These are phyloP conservation scores for Plodia interpunctella DNA, from an alignment of 1,140 invertebrate genomes.

Conservation along the genomic window DNA sequence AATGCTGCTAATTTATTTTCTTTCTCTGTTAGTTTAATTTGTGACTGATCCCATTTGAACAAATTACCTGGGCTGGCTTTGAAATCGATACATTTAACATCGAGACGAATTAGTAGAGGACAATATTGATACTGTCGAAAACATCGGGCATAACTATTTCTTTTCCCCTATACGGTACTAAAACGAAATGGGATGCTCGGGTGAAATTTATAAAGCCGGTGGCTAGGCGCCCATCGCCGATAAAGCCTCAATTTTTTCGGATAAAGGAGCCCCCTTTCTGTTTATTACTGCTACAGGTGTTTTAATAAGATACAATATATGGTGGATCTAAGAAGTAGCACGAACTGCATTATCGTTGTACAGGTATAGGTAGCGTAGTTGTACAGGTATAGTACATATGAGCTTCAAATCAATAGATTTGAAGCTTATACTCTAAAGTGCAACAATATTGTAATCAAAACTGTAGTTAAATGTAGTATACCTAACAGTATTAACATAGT, in stretches of 20 bases:
- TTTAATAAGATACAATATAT: slow-evolving; percentile 11
- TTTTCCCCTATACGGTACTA: slow-evolving; percentile 23
- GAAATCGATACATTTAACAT: slow-evolving; percentile 50
- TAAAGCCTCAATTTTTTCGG: slow-evolving; percentile 13
- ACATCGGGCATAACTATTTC: slow-evolving; percentile 32
- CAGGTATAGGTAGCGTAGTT: too few species aligned
- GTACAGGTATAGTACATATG: too few species aligned
- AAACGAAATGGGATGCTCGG: slow-evolving; percentile 24
- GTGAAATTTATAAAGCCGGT: slow-evolving; percentile 14
- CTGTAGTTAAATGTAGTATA: not conserved
- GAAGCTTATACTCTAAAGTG: not conserved
- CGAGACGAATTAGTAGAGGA: slow-evolving; percentile 44
- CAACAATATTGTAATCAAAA: not conserved
- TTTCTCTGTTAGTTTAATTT: slow-evolving; percentile 3
- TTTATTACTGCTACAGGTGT: slow-evolving; percentile 17
- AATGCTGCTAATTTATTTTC: not conserved
- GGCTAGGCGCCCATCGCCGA: not conserved
- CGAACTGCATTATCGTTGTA: slow-evolving; percentile 5
- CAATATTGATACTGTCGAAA: slow-evolving; percentile 38
- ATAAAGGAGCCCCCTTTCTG: slow-evolving; percentile 11
- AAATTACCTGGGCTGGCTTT: slow-evolving; percentile 40
- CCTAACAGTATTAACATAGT: slow-evolving; percentile 19
- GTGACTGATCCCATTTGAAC: slow-evolving; percentile 21
- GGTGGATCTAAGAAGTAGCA: slow-evolving; percentile 9
- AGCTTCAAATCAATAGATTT: too few species aligned